Conservation (phyloP, 2,888 invertebrate species). For the Dasypolia templi region DNA sequence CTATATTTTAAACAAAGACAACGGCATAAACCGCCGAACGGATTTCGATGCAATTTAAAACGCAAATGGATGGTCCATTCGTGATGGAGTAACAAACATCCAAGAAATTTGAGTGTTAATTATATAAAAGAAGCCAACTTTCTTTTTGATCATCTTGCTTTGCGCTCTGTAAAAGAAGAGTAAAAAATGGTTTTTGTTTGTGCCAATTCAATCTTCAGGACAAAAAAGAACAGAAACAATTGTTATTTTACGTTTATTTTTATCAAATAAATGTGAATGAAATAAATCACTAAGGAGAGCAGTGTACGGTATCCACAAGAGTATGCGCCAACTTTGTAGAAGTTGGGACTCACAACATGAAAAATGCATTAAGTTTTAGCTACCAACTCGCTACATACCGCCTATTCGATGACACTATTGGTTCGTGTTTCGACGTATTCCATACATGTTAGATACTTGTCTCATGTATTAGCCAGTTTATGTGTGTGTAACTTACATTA, state of each 20-base stretch:
- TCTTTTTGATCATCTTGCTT: too few relatives aligned
- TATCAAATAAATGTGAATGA: neutral
- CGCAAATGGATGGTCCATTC: too few relatives aligned
- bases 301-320: slow-evolving; percentile 69
- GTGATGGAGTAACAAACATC: neutral
- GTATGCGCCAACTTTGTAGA: slow-evolving; percentile 75
- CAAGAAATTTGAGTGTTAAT: neutral
- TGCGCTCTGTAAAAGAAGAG: too few relatives aligned
- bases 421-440: slow-evolving; percentile 35
- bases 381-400: slow-evolving; percentile 67
- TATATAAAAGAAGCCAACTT: too few relatives aligned
- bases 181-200: too few relatives aligned
- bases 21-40: too few relatives aligned
- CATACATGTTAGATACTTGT: neutral
- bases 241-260: too few relatives aligned
- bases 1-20: too few relatives aligned
- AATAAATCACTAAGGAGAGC: slow-evolving; percentile 40
- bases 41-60: too few relatives aligned
- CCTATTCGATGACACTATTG: slow-evolving; percentile 62
- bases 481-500: neutral
- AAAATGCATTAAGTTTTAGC: slow-evolving; percentile 87
- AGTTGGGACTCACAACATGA: slow-evolving; percentile 86
- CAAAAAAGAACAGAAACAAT: too few relatives aligned
- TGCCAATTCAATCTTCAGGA: neutral
- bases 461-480: slow-evolving; percentile 14